phyloP scores from a whole-genome alignment of 2,888 invertebrate genomes.

The Tachina lurida region DNA sequence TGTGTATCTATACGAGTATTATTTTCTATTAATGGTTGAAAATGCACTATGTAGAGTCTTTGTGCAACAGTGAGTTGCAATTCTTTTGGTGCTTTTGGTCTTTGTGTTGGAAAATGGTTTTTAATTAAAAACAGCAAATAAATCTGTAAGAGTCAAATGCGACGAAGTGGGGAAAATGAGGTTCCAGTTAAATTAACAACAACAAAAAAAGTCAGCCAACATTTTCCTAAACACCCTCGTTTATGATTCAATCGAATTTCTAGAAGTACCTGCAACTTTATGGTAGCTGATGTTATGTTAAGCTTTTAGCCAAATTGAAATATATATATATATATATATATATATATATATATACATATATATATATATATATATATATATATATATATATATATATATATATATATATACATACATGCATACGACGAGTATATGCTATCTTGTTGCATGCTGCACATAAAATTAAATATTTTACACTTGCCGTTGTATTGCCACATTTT shows the following conservation, averaged over 20 bases:
- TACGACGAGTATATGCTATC: not conserved
- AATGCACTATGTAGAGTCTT: constrained; percentile 20
- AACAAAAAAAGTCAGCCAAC: not conserved
- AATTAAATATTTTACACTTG: constrained; percentile 45
- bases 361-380: constrained; percentile 11
- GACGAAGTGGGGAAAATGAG: not conserved
- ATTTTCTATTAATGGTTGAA: constrained; percentile 27
- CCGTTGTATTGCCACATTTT: constrained; percentile 34
- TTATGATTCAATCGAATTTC: constrained; percentile 20
- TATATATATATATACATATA: constrained; percentile 9
- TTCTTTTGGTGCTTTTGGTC: constrained; percentile 33
- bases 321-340: not conserved
- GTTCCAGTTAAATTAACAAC: not conserved
- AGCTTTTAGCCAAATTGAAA: constrained; percentile 62
- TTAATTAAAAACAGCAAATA: constrained; percentile 63
- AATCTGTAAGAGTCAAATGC: constrained; percentile 33
- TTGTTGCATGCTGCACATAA: constrained; percentile 41
- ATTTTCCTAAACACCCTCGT: constrained; percentile 7
- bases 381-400: too few species aligned
- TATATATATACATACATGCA: constrained; percentile 16
- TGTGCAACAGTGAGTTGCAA: constrained; percentile 48
- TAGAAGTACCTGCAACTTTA: constrained; percentile 11
- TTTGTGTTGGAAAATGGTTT: constrained; percentile 57
- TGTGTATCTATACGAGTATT: constrained; percentile 3
- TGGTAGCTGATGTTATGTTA: not conserved